Conservation (phyloP, 2,888 invertebrate species). For the Scotopteryx bipunctaria region DNA sequence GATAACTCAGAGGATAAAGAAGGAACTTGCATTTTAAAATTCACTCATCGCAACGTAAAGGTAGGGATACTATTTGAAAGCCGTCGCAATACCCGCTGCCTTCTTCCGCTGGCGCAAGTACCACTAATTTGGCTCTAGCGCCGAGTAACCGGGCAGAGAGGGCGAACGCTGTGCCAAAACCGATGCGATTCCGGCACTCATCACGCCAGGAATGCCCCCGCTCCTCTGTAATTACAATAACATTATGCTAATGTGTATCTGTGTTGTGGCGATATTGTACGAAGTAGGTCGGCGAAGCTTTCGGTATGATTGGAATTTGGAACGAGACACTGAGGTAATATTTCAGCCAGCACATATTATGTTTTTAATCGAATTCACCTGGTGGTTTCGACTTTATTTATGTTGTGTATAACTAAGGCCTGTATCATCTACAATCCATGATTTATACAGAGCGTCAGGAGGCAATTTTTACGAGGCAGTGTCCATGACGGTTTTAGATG, state of each 20-base stretch:
- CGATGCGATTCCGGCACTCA: constrained; percentile 51
- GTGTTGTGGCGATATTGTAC: constrained; percentile 26
- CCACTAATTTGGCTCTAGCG: constrained; percentile 61
- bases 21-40: background rate
- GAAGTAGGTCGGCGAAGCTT: constrained; percentile 9
- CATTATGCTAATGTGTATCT: constrained; percentile 61
- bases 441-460: no score
- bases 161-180: constrained; percentile 62
- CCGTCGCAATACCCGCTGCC: constrained; percentile 44
- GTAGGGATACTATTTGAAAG: constrained; percentile 43
- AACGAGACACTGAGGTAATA: background rate
- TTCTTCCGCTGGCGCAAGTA: constrained; percentile 48
- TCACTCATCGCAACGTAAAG: constrained; percentile 35
- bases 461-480: no score
- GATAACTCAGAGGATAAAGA: no score
- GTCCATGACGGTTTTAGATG: no score
- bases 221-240: constrained; percentile 54
- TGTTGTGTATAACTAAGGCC: no score
- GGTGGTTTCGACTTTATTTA: no score
- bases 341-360: background rate
- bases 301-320: constrained; percentile 3
- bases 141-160: constrained; percentile 47
- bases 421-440: no score
- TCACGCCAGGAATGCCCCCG: constrained; percentile 49
- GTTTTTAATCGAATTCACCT: no score